Evolutionary conservation across 2,797 vertebrate species (phyloP).

Genomic region (Ciconia nigra): DNA sequence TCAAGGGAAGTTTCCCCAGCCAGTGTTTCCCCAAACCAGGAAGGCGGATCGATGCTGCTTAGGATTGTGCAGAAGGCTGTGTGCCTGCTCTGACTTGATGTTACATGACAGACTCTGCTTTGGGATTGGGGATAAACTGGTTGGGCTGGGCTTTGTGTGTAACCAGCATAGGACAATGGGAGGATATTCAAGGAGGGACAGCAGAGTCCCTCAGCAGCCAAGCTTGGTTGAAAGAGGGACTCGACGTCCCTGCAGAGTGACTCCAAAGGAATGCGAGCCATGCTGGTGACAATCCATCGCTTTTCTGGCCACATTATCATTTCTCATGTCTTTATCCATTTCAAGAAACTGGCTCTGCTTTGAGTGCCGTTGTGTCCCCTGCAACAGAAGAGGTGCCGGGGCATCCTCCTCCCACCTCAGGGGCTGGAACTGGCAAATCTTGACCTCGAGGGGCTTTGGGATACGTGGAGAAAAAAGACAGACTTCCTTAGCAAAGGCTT

Average conservation of each 20-base stretch:
- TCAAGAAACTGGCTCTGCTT: constrained; percentile 50
- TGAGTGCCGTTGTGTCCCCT: background rate
- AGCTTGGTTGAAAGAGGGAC: background rate
- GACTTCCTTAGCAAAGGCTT: background rate
- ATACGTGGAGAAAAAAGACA: background rate
- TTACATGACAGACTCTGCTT: constrained; percentile 60
- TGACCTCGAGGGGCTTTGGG: background rate
- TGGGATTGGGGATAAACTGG: background rate
- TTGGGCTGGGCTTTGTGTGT: constrained; percentile 4
- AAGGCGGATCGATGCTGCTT: constrained; percentile 29
- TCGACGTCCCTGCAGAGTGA: background rate
- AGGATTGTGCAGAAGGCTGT: background rate
- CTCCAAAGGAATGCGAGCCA: background rate
- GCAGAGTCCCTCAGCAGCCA: background rate
- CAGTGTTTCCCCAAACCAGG: constrained; percentile 2
- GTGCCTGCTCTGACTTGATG: background rate
- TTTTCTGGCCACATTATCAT: constrained; percentile 20
- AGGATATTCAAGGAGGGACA: background rate
- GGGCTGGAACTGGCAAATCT: constrained; percentile 3
- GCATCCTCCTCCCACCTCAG: background rate
- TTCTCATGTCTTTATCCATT: constrained; percentile 58
- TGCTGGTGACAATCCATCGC: background rate
- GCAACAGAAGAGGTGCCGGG: background rate
- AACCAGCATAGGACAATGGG: background rate
- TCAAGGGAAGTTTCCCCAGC: background rate